Conservation (phyloP, 2,113 vertebrate species). For the Ptilorrhoa leucosticta region DNA sequence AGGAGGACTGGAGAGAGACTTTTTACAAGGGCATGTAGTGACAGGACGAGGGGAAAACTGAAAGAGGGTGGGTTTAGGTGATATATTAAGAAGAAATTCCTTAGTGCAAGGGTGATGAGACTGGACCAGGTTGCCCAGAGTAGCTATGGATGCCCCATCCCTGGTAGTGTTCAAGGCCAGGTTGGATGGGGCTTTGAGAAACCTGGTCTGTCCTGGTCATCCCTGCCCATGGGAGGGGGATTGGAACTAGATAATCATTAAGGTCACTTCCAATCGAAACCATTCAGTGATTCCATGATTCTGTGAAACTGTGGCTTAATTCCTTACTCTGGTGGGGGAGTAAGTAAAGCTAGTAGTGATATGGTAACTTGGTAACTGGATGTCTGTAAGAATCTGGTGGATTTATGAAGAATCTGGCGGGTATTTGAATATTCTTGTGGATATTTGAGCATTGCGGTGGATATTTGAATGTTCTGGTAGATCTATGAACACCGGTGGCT, state of each 20-base stretch:
- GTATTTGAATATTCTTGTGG: not conserved
- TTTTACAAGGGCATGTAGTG: not conserved
- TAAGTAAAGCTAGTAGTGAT: not conserved
- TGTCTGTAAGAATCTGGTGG: not conserved
- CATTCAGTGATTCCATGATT: not conserved
- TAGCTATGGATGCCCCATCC: not conserved
- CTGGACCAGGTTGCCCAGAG: not conserved
- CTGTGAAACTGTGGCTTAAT: not conserved
- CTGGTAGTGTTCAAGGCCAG: not conserved
- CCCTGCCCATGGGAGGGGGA: not conserved
- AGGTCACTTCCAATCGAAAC: not conserved
- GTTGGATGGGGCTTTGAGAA: not conserved
- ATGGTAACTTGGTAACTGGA: too few species aligned
- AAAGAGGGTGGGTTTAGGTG: not conserved
- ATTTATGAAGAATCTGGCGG: too few species aligned
- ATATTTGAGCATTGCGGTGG: too few species aligned
- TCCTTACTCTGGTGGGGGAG: not conserved
- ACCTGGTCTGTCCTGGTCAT: not conserved
- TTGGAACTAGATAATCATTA: not conserved
- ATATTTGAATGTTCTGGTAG: accelerated
- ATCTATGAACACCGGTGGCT: accelerated
- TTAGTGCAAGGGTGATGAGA: not conserved
- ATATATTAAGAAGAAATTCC: not conserved
- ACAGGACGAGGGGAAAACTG: not conserved
- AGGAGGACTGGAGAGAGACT: not conserved